Percentiles rank a stretch among this genome's conserved stretches.
These are phyloP conservation scores for Camponotus fellah DNA, from an alignment of 2,888 invertebrate genomes.

Conservation along the genomic window DNA sequence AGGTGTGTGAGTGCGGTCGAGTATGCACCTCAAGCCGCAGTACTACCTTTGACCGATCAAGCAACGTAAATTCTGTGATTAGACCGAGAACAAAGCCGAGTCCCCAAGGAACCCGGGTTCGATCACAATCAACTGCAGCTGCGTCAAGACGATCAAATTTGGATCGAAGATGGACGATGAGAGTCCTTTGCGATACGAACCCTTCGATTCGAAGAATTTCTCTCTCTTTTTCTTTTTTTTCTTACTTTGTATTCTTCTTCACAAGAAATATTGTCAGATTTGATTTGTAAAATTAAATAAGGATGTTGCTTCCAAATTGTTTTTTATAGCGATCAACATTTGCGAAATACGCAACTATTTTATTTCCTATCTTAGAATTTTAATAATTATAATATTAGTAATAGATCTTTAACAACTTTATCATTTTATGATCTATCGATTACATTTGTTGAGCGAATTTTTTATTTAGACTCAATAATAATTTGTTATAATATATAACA, in stretches of 20 bases:
- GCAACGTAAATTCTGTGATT: slow-evolving; percentile 80
- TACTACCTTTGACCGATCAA: slow-evolving; percentile 77
- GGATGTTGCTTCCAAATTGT: slow-evolving; percentile 27
- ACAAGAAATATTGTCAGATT: slow-evolving; percentile 40
- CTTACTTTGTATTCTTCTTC: neutral
- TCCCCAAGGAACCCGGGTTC: slow-evolving; percentile 67
- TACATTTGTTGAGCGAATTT: neutral
- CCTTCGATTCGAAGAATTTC: slow-evolving; percentile 28
- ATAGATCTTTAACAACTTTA: neutral
- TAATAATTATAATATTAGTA: neutral
- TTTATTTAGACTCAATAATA: neutral
- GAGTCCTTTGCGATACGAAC: slow-evolving; percentile 44
- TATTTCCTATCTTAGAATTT: neutral
- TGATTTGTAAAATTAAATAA: slow-evolving; percentile 45
- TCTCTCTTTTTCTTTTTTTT: neutral
- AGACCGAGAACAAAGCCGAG: slow-evolving; percentile 76
- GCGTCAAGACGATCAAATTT: slow-evolving; percentile 31
- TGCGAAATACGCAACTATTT: slow-evolving; percentile 7
- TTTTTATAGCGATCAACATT: slow-evolving; percentile 23
- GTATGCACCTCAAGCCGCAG: slow-evolving; percentile 26
- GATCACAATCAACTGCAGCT: slow-evolving; percentile 61
- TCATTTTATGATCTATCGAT: neutral
- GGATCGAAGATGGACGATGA: neutral
- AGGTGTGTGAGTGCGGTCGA: slow-evolving; percentile 42
- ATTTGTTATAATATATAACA: neutral